phyloP scores from a whole-genome alignment of 1,140 invertebrate genomes.

The Wasmannia auropunctata region DNA sequence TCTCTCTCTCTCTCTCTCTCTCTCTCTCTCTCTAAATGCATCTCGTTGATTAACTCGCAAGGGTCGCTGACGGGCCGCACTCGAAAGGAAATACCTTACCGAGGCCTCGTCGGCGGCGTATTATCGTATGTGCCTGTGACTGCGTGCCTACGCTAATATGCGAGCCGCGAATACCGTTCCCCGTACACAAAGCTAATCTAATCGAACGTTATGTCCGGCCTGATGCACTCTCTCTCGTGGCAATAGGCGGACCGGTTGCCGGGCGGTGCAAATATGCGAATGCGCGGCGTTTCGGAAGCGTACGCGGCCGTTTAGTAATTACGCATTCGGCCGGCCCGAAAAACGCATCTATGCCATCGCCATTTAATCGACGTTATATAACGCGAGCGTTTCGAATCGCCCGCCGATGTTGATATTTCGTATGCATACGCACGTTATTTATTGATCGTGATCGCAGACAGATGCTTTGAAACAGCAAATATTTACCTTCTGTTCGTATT shows the following conservation, averaged over 20 bases:
- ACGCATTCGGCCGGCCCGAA: slow-evolving; percentile 43
- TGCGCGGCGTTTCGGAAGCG: slow-evolving; percentile 31
- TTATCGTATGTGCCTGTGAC: slow-evolving; percentile 22
- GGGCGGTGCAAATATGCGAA: slow-evolving; percentile 44
- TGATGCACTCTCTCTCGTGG: slow-evolving; percentile 47
- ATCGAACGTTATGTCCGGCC: slow-evolving; percentile 69
- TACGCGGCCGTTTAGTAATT: slow-evolving; percentile 56
- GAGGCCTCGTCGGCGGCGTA: slow-evolving; percentile 43
- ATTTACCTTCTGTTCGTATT: slow-evolving; percentile 29
- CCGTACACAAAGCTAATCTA: slow-evolving; percentile 72
- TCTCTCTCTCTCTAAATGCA: slow-evolving; percentile 61
- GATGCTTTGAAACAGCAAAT: slow-evolving; percentile 28
- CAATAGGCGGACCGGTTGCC: not conserved
- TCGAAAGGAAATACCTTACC: slow-evolving; percentile 72
- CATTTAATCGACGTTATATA: slow-evolving; percentile 56
- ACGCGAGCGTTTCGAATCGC: slow-evolving; percentile 15
- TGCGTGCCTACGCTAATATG: slow-evolving; percentile 74
- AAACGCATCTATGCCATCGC: slow-evolving; percentile 54
- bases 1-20: not conserved
- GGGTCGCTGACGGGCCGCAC: slow-evolving; percentile 57
- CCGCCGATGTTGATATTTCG: slow-evolving; percentile 54
- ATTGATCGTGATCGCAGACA: slow-evolving; percentile 50
- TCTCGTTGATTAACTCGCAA: slow-evolving; percentile 76
- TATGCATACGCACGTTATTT: slow-evolving; percentile 42
- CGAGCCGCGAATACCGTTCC: slow-evolving; percentile 69